Base-by-base conservation (phyloP, 1,140 invertebrate genomes). In the Pomacea maculata region DNA sequence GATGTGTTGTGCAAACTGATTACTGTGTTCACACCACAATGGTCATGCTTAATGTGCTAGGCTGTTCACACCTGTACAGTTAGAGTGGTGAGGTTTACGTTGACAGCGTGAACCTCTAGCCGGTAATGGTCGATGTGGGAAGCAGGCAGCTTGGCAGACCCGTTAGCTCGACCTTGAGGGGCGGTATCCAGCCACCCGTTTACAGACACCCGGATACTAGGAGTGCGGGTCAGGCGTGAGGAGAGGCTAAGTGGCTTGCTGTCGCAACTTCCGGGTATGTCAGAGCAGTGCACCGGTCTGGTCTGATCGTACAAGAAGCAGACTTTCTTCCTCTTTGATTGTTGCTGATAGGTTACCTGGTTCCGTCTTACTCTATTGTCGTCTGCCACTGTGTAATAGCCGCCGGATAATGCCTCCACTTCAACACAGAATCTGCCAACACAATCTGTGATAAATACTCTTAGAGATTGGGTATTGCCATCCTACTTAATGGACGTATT, bases 271-370 rank as follows among this genome's bases (percentile, higher is more conserved):
- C 54, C 14, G 10, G 15, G 57, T 21, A 7, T 5, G 17, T 80
- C 77, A 3, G 68, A 67, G 64, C 83, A 84, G 61, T 80, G 77
- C 45, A 72, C 15, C 14, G 80, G 80, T 73, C 63, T 29, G 45
- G 75, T 61, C 45, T 75, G n/a, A 65, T 82, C 78, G 29, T 73
- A 80, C 14, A 55, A 34, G 21, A 77, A 61, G 68, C 78, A 82
- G 52, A 84, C 70, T 21, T 52, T 52, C 21, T 75, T 75, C n/a
- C 8, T n/a, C 19, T 75, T 75, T 1, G 45, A 21, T 14, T 1
- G 25, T 57, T 21, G 54, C 19, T 8, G 17, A 52, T 75, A 75
- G 54, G 19, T 75, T 21, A 21, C 52, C 34, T 10, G 14, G 1
- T 29, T 21, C 21, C n/a, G 15, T 19, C 10, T 12, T 14, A n/a